A percentile compares a stretch with the other conserved stretches of the same genome.
Evolutionary conservation across 2,888 invertebrate genomes (phyloP).

Genomic region (Heliconius sara): DNA sequence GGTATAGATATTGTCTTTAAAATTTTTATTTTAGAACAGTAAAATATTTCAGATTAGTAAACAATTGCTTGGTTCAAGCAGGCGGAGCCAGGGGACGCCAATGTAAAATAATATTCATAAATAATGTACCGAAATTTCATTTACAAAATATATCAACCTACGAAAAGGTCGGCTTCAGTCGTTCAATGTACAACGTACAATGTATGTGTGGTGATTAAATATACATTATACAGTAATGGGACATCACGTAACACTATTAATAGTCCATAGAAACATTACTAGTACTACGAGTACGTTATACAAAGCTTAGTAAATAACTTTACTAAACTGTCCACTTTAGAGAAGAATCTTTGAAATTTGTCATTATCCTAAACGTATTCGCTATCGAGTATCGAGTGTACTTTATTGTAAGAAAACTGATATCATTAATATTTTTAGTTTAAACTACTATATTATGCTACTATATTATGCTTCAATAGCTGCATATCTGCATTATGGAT

Average conservation of each 20-base stretch:
- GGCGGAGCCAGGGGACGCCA: neutral
- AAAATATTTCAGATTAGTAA: no score
- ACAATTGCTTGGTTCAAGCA: no score
- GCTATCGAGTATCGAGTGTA: constrained; percentile 14
- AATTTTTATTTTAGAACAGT: no score
- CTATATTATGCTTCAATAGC: neutral
- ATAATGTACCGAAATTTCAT: neutral
- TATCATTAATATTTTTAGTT: constrained; percentile 20
- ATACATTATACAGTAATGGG: constrained; percentile 24
- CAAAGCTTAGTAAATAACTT: constrained; percentile 1
- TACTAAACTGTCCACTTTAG: neutral
- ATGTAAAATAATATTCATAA: neutral
- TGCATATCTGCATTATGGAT: no score
- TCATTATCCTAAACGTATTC: neutral
- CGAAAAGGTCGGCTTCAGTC: neutral
- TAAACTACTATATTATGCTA: no score
- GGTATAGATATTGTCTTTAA: no score
- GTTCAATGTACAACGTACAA: neutral
- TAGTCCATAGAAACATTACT: neutral
- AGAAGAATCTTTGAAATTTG: neutral
- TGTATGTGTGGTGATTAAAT: constrained; percentile 10
- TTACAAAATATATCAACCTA: no score
- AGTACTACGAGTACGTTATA: neutral
- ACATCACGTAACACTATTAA: neutral
- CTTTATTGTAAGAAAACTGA: neutral